Evolutionary conservation across 2,888 invertebrate genomes (phyloP), one percentile per base, ranked within the genome.

Genomic region (Chrysina gloriosa): DNA sequence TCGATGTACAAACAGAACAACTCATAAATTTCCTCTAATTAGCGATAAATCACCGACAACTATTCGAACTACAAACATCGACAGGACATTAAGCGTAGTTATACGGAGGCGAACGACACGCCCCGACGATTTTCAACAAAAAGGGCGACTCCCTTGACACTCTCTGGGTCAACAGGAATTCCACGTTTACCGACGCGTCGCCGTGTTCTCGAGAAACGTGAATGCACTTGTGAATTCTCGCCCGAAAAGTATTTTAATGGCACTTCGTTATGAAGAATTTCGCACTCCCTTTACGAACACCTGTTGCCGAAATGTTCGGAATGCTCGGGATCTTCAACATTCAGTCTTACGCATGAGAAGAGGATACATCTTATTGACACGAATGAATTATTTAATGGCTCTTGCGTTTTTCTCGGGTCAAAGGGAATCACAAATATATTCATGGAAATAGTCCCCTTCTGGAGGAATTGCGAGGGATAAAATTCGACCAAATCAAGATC

Each of bases 91-190:
- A 58, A 58, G 23, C 14, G 23, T 14, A 25, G 39, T 39, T 39
- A 39, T 34, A 34, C 11, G 54, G 16, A 34, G 27, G 54, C 34
- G 25, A 39, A 58, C 16, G 58, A 39, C 58, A 58, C 58, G 58
- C 58, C 58, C 58, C 39, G 58, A 16, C 58, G 42, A 58, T 58
- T 58, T 58, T 58, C 27, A 58, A 58, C 39, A 58, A 23, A 39
- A 39, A 58, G 58, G 58, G 58, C 58, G 58, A 58, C 39, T 39
- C 58, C 39, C 58, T 6, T 39, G 42, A 58, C 58, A 58, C 58
- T 39, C 25, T 39, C 58, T 58, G 16, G 58, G 58, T 36, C 58
- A 58, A 16, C 58, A 34, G 14, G 25, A 58, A 58, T 58, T 58
- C 58, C 58, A 39, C 21, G 42, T 23, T 58, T 29, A 29, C 14